Percentiles rank a stretch among this genome's conserved stretches.
Conservation (phyloP, 2,113 vertebrate species). For the Oxyura jamaicensis region DNA sequence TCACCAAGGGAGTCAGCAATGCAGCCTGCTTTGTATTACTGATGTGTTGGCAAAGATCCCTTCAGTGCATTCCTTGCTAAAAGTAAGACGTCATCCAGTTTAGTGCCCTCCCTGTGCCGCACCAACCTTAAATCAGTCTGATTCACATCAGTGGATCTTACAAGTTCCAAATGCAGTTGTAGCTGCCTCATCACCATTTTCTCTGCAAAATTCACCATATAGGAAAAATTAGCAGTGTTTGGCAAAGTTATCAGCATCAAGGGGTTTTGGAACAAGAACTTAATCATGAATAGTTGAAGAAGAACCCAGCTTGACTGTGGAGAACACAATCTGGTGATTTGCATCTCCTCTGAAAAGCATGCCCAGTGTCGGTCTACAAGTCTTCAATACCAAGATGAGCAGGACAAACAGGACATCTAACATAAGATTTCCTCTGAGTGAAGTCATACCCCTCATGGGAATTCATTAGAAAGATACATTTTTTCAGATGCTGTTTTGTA, state of each 20-base stretch:
- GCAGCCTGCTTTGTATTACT: neutral
- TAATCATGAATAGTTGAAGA: neutral
- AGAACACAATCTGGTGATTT: neutral
- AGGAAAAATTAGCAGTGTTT: neutral
- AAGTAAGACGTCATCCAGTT: neutral
- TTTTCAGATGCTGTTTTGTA: neutral
- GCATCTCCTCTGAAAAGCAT: neutral
- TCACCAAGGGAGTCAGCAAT: neutral
- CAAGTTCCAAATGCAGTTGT: neutral
- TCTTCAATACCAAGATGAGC: neutral
- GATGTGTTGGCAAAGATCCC: neutral
- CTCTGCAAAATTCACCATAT: neutral
- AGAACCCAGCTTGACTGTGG: neutral
- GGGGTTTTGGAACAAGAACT: neutral
- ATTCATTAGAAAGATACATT: neutral
- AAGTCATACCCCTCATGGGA: neutral
- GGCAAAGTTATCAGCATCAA: neutral
- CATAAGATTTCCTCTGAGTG: neutral
- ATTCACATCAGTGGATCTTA: neutral
- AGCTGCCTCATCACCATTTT: neutral
- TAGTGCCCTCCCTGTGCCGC: neutral
- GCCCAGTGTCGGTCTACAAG: neutral
- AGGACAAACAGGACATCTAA: neutral
- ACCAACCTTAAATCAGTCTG: neutral
- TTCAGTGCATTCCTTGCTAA: neutral